phyloP scores from a whole-genome alignment of 2,888 invertebrate species.

The Phlogophora meticulosa region DNA sequence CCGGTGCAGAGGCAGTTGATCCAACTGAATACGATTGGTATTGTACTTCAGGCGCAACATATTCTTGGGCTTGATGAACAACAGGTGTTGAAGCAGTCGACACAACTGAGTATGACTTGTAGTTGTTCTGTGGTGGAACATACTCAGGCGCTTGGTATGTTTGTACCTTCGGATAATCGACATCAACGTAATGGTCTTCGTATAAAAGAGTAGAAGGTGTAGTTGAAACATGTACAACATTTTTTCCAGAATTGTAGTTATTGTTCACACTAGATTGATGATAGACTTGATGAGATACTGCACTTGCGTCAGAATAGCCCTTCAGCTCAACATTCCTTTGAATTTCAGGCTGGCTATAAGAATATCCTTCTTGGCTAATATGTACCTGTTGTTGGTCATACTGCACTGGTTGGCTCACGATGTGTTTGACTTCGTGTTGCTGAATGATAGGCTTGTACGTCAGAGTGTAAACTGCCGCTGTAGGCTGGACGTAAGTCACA shows the following conservation, averaged over 20 bases:
- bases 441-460: slow-evolving; percentile 79
- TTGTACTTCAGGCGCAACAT: slow-evolving; percentile 76
- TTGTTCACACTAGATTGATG: slow-evolving; percentile 74
- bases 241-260: slow-evolving; percentile 75
- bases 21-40: slow-evolving; percentile 77
- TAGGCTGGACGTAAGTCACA: slow-evolving; percentile 77
- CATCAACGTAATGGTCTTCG: slow-evolving; percentile 83
- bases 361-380: slow-evolving; percentile 78
- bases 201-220: slow-evolving; percentile 83
- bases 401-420: slow-evolving; percentile 73
- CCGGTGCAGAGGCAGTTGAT: slow-evolving; percentile 77
- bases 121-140: slow-evolving; percentile 76
- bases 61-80: slow-evolving; percentile 70
- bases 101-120: slow-evolving; percentile 75
- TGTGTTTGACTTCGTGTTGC: slow-evolving; percentile 78
- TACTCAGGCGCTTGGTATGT: slow-evolving; percentile 77
- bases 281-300: slow-evolving; percentile 86
- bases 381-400: slow-evolving; percentile 75
- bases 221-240: slow-evolving; percentile 80
- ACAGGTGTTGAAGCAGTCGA: slow-evolving; percentile 77
- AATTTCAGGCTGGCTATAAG: slow-evolving; percentile 85
- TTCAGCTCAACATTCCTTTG: slow-evolving; percentile 79
- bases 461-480: slow-evolving; percentile 78
- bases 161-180: slow-evolving; percentile 76
- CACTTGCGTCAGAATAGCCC: slow-evolving; percentile 83